These are phyloP conservation scores for Neotragus moschatus DNA, from an alignment of 2,113 vertebrate species.

Conservation along the genomic window DNA sequence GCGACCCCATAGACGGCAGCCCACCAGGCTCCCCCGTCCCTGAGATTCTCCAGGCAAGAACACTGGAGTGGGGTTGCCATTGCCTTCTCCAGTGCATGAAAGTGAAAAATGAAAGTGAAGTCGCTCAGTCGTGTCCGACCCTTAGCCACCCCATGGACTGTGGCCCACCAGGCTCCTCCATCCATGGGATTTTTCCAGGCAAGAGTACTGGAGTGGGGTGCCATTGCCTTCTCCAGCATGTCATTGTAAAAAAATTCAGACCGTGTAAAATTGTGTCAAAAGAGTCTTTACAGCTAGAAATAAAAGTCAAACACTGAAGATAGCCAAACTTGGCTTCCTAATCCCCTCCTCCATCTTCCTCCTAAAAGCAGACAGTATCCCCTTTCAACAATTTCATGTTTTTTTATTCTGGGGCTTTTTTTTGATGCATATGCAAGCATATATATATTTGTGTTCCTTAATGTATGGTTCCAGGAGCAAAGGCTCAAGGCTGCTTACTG, in stretches of 20 bases:
- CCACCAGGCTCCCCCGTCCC: no score
- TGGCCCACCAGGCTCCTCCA: no score
- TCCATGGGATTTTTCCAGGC: no score
- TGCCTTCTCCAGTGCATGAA: no score
- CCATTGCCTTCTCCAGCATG: no score
- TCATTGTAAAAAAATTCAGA: neutral
- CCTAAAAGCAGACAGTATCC: neutral
- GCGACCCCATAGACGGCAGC: no score
- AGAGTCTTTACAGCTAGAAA: neutral
- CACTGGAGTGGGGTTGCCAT: no score
- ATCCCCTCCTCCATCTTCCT: neutral
- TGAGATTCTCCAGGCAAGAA: no score
- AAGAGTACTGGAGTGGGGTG: no score
- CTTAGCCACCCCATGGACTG: no score
- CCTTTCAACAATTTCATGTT: neutral
- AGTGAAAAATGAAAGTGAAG: no score
- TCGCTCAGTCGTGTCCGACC: no score
- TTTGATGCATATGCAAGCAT: neutral
- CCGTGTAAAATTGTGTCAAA: neutral
- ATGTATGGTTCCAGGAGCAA: neutral
- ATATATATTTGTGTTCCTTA: neutral
- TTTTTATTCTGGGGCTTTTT: neutral
- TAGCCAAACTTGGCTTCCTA: neutral
- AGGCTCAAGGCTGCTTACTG: neutral
- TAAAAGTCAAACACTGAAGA: neutral